Percentiles rank a stretch among this genome's conserved stretches.
Conservation (phyloP, 2,797 vertebrate species). For the Ceyx erithaca region DNA sequence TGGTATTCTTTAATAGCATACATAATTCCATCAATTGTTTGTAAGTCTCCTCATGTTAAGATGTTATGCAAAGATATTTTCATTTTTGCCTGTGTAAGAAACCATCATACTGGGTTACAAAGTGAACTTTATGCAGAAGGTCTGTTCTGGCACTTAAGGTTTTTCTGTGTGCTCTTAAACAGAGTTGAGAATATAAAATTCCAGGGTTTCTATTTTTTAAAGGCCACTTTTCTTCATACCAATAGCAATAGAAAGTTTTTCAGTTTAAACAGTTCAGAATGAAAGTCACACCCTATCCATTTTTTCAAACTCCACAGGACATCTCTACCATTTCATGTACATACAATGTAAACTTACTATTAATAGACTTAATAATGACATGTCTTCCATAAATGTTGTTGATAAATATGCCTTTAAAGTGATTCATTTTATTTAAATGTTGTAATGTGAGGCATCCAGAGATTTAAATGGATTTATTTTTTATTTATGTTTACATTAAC, state of each 20-base stretch:
- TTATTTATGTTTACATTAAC: constrained; percentile 13
- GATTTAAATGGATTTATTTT: background rate
- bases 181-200: background rate
- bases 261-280: background rate
- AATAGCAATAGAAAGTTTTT: background rate
- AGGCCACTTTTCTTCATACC: background rate
- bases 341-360: background rate
- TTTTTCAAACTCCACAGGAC: background rate
- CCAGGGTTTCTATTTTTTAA: background rate
- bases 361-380: background rate
- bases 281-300: background rate
- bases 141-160: background rate
- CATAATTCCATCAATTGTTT: background rate
- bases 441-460: background rate
- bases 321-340: background rate
- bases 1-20: background rate
- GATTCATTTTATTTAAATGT: background rate
- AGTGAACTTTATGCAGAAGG: background rate
- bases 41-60: background rate
- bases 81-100: background rate
- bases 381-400: background rate
- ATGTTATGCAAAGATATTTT: background rate
- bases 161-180: background rate
- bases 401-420: background rate
- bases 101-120: background rate